Base-by-base conservation (phyloP, 2,888 invertebrate species). In the Aleiodes testaceus region DNA sequence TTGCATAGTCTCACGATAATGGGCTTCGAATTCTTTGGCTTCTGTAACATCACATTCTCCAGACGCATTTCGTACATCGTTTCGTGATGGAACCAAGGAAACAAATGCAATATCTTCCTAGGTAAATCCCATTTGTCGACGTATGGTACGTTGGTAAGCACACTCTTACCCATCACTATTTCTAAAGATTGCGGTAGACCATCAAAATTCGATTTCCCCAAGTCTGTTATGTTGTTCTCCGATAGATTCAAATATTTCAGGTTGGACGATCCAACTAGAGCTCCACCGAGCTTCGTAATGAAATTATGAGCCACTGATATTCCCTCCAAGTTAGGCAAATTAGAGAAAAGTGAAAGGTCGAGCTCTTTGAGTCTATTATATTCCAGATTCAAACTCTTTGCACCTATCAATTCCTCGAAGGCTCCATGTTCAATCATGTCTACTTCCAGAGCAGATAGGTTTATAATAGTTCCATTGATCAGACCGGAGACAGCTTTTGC, bases 191-290 rank as follows among this genome's bases (percentile, higher is more conserved):
- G 78, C 1, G 74, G 70, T 12, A 84, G 44, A 9, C 82, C 79
- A 18, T 78, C 81, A 4, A 83, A 73, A 18, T 79, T 71, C 4
- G 81, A 79, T 5, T 77, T 72, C 1, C 76, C 69, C 1, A 83
- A 66, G 14, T 78, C 76, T n/a, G 55, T 52, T 12, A 84, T 69
- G 0, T 76, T 77, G 53, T 82, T 84, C 26, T 71, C 59, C 3
- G 83, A 82, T 1, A 83, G 72, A 22, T 84, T 72, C 5, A 83
- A 70, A 0, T 42, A 18, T 18, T 75, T 76, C 5, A 83, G 72
- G 11, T 79, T 80, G 16, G 76, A 75, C 44, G 82, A 45, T 3
- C 80, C 81, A 4, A 79, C 70, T 36, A 83, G 80, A 1, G 45
- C 36, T 12, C 63, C 66, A 1, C 45, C 3, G 12, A 75, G 67